A percentile compares a stretch with the other conserved stretches of the same genome.
Conservation (phyloP, 1,140 invertebrate species). For the Calliopsis andreniformis region DNA sequence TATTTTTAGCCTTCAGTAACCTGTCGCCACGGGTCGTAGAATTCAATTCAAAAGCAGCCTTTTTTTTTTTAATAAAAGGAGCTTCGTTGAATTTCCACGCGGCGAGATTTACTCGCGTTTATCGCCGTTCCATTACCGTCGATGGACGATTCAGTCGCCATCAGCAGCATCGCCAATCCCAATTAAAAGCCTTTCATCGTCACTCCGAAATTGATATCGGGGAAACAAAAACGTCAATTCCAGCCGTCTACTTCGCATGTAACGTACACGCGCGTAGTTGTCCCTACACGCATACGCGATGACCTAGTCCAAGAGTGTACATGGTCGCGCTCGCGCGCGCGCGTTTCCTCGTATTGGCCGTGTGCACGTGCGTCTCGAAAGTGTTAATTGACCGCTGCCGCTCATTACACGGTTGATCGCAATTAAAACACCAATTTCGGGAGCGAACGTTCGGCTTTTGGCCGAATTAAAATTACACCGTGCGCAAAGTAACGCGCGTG, state of each 20-base stretch:
- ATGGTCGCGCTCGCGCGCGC: background rate
- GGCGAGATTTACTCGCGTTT: constrained; percentile 37
- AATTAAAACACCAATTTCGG: constrained; percentile 63
- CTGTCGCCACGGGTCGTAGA: too few species aligned
- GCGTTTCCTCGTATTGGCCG: too few species aligned
- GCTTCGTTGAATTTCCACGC: constrained; percentile 7
- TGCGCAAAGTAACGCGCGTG: background rate
- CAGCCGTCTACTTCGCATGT: constrained; percentile 71
- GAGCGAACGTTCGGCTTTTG: constrained; percentile 23
- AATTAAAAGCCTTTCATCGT: constrained; percentile 76
- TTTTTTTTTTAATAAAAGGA: constrained; percentile 15
- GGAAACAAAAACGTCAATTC: constrained; percentile 80
- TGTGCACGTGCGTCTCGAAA: constrained; percentile 29
- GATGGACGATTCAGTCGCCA: constrained; percentile 45
- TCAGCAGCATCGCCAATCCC: constrained; percentile 62
- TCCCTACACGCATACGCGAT: constrained; percentile 34
- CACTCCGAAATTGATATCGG: constrained; percentile 76
- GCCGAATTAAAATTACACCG: constrained; percentile 35
- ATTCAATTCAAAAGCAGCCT: too few species aligned
- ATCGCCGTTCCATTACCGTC: constrained; percentile 58
- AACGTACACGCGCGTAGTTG: constrained; percentile 6
- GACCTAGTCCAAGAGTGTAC: background rate
- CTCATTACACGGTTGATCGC: constrained; percentile 74
- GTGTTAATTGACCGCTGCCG: constrained; percentile 77
- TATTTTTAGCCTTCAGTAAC: too few species aligned